A percentile compares a stretch with the other conserved stretches of the same genome.
Evolutionary conservation across 1,140 invertebrate genomes (phyloP).

Genomic region (Drosophila truncata): DNA sequence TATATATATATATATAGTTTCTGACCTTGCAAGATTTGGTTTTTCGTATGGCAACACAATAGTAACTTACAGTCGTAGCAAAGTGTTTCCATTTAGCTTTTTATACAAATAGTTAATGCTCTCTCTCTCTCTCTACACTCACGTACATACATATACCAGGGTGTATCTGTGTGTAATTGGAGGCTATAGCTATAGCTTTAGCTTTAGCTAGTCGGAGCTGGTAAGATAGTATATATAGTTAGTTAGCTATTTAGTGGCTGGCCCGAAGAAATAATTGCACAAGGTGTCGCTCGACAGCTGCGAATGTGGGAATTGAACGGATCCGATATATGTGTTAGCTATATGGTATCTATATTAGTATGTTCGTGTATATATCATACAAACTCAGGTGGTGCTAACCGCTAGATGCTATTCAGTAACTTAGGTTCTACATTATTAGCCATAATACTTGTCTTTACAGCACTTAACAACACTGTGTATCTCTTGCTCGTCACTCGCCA

Average conservation of each 20-base stretch:
- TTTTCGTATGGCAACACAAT: constrained; percentile 73
- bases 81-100: constrained; percentile 51
- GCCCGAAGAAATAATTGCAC: constrained; percentile 58
- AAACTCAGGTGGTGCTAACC: constrained; percentile 51
- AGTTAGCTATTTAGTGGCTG: constrained; percentile 30
- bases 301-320: constrained; percentile 53
- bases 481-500: neutral
- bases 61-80: constrained; percentile 78
- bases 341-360: constrained; percentile 31
- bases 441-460: constrained; percentile 47
- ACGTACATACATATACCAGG: constrained; percentile 8
- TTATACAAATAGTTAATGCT: constrained; percentile 78
- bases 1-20: constrained; percentile 54
- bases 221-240: constrained; percentile 4
- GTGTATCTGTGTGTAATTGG: constrained; percentile 8
- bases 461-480: constrained; percentile 36
- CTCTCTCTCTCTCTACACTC: constrained; percentile 24
- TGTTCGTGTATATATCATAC: constrained; percentile 47
- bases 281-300: constrained; percentile 53
- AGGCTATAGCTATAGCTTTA: constrained; percentile 5
- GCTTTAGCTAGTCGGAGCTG: constrained; percentile 8
- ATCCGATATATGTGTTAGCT: constrained; percentile 34
- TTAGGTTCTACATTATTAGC: constrained; percentile 48
- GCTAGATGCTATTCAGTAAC: constrained; percentile 54
- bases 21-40: constrained; percentile 27